phyloP scores from a whole-genome alignment of 2,797 vertebrate genomes.

The Tangara arthus region DNA sequence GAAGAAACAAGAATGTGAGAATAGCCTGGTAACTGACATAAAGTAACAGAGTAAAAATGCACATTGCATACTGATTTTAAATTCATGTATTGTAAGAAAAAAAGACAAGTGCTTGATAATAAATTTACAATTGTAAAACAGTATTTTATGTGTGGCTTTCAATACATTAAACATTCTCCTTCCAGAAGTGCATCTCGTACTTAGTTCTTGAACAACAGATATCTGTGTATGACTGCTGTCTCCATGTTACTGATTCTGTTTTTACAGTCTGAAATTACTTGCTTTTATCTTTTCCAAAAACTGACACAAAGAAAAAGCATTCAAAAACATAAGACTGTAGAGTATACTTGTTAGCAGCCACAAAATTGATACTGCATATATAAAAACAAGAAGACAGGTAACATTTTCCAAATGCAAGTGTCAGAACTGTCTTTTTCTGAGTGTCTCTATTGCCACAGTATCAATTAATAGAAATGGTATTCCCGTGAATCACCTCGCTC shows the following conservation, averaged over 20 bases:
- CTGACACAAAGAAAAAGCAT: not conserved
- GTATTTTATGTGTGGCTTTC: not conserved
- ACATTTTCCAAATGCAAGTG: not conserved
- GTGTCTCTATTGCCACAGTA: not conserved
- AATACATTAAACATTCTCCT: not conserved
- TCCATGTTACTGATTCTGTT: not conserved
- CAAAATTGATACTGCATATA: not conserved
- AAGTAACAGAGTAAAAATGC: not conserved
- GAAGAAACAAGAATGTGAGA: not conserved
- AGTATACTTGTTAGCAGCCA: not conserved
- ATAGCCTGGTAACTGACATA: not conserved
- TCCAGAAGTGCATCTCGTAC: not conserved
- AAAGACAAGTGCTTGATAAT: not conserved
- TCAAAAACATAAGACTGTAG: not conserved
- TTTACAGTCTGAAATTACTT: not conserved
- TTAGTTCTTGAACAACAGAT: not conserved
- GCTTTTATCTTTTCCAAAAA: not conserved
- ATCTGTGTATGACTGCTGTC: not conserved
- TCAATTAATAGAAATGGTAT: not conserved
- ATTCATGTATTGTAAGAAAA: not conserved
- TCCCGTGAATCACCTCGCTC: not conserved
- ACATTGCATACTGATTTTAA: not conserved
- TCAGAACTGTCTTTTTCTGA: not conserved
- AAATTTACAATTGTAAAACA: not conserved
- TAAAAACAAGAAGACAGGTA: not conserved